Evolutionary conservation across 2,888 invertebrate genomes (phyloP), one percentile per base, ranked within the genome.

Genomic region (Dimorphilus gyrociliatus): DNA sequence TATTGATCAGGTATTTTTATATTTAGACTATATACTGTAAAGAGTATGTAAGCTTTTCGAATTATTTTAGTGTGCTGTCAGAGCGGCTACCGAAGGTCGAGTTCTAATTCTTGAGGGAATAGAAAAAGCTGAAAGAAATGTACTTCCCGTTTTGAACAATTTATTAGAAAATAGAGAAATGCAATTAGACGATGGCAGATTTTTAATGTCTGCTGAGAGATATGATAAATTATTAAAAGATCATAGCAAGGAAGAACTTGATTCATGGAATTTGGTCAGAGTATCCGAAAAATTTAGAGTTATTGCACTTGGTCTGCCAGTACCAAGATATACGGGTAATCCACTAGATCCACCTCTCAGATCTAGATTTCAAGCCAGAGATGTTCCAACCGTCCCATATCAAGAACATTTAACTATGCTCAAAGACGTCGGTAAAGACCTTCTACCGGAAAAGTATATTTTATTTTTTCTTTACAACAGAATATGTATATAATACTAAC

Each of bases 41-140:
- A 21, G n/a, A n/a, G 8, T 21, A 21, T 21, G 21, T 10, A 21
- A 21, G 21, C n/a, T 21, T n/a, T n/a, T n/a, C n/a, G n/a, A 30
- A 33, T 33, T 47, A 41, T 40, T 53, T 13, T 46, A 85, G 79
- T 80, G 84, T 63, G 92, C 92, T 10, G 90, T 94, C 0, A 71
- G 80, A 40, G 92, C 92, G 14, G 92, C 92, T 0, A 67, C 74
- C 2, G 70, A 84, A 63, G 92, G 92, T 0, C 70, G 90, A 27
- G 72, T 90, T 8, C 68, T 94, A 12, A 71, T 94, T 2, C 67
- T 94, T 33, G 92, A 94, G 62, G 94, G 92, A 2, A 84, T 94
- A 33, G 92, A 94, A 67, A 90, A 92, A 58, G 88, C 90, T 0
- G 94, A 94, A 59, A 70, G 92, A 28, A 94, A 94, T 68, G 92